A percentile compares a stretch with the other conserved stretches of the same genome.
These are phyloP conservation scores for Mesopsocus fuscifrons DNA, from an alignment of 2,888 invertebrate species.

Conservation along the genomic window DNA sequence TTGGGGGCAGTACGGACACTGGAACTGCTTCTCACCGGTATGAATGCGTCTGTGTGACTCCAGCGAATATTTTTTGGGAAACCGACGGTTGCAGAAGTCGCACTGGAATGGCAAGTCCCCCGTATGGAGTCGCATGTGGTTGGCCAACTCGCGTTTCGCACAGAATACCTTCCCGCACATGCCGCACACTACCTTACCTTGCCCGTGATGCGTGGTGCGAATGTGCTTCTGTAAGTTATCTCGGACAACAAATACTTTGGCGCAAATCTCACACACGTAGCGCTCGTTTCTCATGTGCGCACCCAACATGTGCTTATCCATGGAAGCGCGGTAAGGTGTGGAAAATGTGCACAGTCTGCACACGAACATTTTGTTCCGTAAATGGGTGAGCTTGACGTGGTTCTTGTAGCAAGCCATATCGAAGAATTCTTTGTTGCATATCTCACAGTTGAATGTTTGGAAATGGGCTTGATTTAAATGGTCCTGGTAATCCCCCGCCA, in stretches of 20 bases:
- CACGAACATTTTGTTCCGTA: background rate
- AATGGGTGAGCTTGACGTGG: slow-evolving; percentile 1
- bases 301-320: slow-evolving; percentile 3
- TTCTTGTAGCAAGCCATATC: slow-evolving; percentile 1
- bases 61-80: slow-evolving; percentile 1
- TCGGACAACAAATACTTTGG: slow-evolving; percentile 3
- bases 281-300: slow-evolving; percentile 1
- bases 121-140: slow-evolving; percentile 5
- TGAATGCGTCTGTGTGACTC: slow-evolving; percentile 2
- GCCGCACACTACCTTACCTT: background rate
- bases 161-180: slow-evolving; percentile 1
- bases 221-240: slow-evolving; percentile 7
- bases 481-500: background rate
- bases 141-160: slow-evolving; percentile 1
- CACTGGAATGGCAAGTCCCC: slow-evolving; percentile 6
- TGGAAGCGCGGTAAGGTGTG: background rate
- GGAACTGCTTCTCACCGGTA: slow-evolving; percentile 2
- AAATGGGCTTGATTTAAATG: background rate
- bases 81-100: background rate
- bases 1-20: slow-evolving; percentile 1
- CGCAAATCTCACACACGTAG: slow-evolving; percentile 6
- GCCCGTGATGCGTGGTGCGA: background rate
- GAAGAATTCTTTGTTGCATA: slow-evolving; percentile 7
- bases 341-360: slow-evolving; percentile 1
- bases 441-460: background rate